Base-by-base conservation (phyloP, 1,140 invertebrate species). In the Sinella curviseta region DNA sequence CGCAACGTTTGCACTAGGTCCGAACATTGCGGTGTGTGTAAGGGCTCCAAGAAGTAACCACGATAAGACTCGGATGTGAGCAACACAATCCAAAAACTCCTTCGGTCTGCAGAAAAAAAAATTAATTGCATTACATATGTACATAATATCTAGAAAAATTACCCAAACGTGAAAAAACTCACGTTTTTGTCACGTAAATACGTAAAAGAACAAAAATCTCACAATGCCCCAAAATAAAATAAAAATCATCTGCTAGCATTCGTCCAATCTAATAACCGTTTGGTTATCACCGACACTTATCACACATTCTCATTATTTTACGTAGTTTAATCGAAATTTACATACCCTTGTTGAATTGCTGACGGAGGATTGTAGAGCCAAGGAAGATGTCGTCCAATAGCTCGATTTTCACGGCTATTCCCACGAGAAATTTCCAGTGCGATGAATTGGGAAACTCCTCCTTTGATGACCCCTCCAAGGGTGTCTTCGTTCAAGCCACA, bases 21-120 rank as follows among this genome's bases (percentile, higher is more conserved):
- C 86, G 78, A 90, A 88, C 83, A 94, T 88, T n/a, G 93, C 92
- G 54, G 92, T 92, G 85, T 97, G 95, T 8, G 93, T 95, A 28
- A 99, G 90, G 26, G 97, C 94, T 17, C 98, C 98, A 80, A 99
- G 89, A 82, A 99, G 87, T 55, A 99, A 87, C 98, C 98, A 99
- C 0, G 96, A 98, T 24, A 99, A 88, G 28, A 99, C 88, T 24
- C 98, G 91, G 83, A 99, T 95, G 84, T 99, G 97, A 28, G 92
- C 92, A 48, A 99, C 95, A 85, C 96, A 99, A 85, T 99, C 98
- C 0, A 94, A 90, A 85, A 99, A 98, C 86, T 99, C 98, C 81
- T 95, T 93, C 8, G 95, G 94, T 28, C 94, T 94, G 85, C 77
- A 86, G 86, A 81, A 74, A n/a, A n/a, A n/a, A 81, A 81, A n/a